Base-by-base conservation (phyloP, 2,888 invertebrate species). In the Dione vanillae region DNA sequence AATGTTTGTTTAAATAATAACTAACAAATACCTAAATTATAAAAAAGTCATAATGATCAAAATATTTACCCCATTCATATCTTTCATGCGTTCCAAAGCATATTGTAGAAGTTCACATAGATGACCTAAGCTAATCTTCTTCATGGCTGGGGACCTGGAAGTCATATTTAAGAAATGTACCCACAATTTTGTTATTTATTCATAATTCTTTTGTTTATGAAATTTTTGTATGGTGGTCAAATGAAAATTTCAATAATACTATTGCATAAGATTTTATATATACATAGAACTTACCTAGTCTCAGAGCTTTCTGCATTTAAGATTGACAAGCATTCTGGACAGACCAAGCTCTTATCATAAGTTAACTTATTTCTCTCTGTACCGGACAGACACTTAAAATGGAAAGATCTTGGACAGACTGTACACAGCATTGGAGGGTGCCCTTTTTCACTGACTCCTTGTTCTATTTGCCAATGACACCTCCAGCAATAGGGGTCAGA, bases 401-500 rank as follows among this genome's bases (percentile, higher is more conserved):
- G 99, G 91, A 95, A 98, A 0, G 96, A 95, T 37, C 98, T 94
- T 2, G 97, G 96, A 85, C 99, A 99, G 20, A 96, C 95, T 41
- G 96, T 96, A 85, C 98, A 98, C 9, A 94, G 90, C 79, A 95
- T 87, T 2, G 91, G 87, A 8, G 83, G 74, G 66, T 87, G 88
- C 0, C 78, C 73, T 74, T 89, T 91, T 67, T 92, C 90, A 75
- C 80, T 86, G 16, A 91, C 82, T n/a, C 84, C 80, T 20, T 89
- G 87, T 40, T 94, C 95, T 1, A 94, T 94, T 58, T 96, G 95
- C 82, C 96, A 95, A 82, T 98, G 98, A 81, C 99, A 99, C 74
- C 97, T 94, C 98, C 98, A 99, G 87, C 99, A 99, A 86, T 96
- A 98, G 16, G 95, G 93, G 86, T 98, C 98, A 82, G 94, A 94